Conservation (phyloP, 2,888 invertebrate genomes). For the Eupithecia vulgata region DNA sequence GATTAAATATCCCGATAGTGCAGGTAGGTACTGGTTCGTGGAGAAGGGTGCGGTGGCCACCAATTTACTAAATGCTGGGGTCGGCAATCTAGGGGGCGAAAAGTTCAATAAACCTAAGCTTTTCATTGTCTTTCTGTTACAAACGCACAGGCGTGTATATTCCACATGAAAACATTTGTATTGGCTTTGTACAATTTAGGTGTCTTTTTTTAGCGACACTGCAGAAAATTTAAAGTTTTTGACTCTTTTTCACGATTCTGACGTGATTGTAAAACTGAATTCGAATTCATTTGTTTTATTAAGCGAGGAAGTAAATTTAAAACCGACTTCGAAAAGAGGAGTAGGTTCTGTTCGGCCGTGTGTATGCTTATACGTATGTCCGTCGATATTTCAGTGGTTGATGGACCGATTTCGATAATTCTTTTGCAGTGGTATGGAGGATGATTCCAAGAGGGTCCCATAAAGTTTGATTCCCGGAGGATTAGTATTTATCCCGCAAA, state of each 20-base stretch:
- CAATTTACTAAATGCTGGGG: slow-evolving; percentile 31
- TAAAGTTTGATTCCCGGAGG: no score
- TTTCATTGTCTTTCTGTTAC: slow-evolving; percentile 13
- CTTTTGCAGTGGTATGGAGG: no score
- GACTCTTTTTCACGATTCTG: not conserved
- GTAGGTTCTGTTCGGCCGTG: no score
- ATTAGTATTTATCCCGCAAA: no score
- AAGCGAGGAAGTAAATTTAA: not conserved
- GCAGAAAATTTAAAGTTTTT: no score
- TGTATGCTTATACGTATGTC: no score
- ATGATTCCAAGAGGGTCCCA: no score
- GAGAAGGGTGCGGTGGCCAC: slow-evolving; percentile 36
- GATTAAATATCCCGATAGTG: not conserved
- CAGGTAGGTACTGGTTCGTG: not conserved
- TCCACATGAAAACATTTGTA: not conserved
- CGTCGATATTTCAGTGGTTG: no score
- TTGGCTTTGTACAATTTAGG: not conserved
- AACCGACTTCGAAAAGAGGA: not conserved
- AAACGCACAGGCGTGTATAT: not conserved
- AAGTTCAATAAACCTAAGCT: slow-evolving; percentile 20
- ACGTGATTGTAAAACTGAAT: not conserved
- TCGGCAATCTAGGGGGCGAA: slow-evolving; percentile 25
- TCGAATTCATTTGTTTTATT: not conserved
- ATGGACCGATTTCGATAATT: no score
- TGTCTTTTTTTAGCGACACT: no score